Evolutionary conservation across 2,113 vertebrate species (phyloP), one percentile per base, ranked within the genome.

Genomic region (Silurus glanis): DNA sequence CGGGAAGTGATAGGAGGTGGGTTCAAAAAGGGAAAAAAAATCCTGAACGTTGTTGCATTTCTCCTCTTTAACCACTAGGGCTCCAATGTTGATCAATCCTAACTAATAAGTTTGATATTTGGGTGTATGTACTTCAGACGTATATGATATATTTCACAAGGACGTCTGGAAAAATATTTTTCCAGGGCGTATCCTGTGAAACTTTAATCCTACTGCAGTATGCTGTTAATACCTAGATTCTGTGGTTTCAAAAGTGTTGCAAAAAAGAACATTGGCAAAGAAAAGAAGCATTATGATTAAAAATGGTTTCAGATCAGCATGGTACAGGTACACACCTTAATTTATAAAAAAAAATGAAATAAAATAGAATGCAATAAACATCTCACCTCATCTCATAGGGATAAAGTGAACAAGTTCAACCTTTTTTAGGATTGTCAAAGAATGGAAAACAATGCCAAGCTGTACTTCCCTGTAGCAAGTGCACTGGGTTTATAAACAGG

Each of bases 151-250:
- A 51, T 87, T 87, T 88, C 87, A 83, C 89, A 86, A 93, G 93
- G 74, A 89, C 64, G 85, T 91, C 83, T n/a, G 80, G 83, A 82
- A 89, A 90, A 89, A 90, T 85, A 86, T 92, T 87, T 91, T 61
- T 59, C 55, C 84, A 85, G 85, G 90, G 91, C 86, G 87, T 90
- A 87, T 82, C 62, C 85, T 81, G 79, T 86, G 64, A 89, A 90
- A 90, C 79, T 58, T 89, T 90, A 86, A 92, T 89, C 88, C 85
- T 85, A 76, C 83, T 83, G 76, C 86, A 84, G 62, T 59, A 71
- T 89, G 84, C 80, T 83, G 89, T 93, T 91, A 92, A 88, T 91
- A 90, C 82, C 84, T 88, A 91, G 91, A 85, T 86, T 66, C 47
- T n/a, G 80, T 87, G 81, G 67, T 88, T 90, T 90, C 14, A 59